These are phyloP conservation scores for Sclerodermus sp. DNA, from an alignment of 2,888 invertebrate genomes.

Conservation along the genomic window DNA sequence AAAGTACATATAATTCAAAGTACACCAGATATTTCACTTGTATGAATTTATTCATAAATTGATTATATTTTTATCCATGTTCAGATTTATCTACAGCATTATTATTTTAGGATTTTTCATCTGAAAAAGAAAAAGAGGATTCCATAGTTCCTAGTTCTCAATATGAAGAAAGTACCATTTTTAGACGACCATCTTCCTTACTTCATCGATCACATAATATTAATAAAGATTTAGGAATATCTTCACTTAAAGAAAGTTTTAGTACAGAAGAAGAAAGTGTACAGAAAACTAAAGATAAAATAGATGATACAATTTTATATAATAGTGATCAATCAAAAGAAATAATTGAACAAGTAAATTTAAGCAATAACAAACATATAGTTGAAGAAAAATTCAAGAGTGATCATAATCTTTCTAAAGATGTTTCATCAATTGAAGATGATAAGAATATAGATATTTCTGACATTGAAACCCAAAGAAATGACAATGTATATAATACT, in stretches of 20 bases:
- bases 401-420: too few relatives aligned
- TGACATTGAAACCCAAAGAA: slow-evolving; percentile 7
- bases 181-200: background rate
- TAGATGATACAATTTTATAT: too few relatives aligned
- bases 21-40: slow-evolving; percentile 35
- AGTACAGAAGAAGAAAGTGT: too few relatives aligned
- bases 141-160: background rate
- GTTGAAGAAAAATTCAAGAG: too few relatives aligned
- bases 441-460: slow-evolving; percentile 1
- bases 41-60: slow-evolving; percentile 13
- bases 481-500: background rate
- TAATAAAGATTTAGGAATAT: too few relatives aligned
- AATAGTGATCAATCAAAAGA: too few relatives aligned
- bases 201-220: too few relatives aligned
- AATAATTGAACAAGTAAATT: too few relatives aligned
- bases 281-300: too few relatives aligned
- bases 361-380: too few relatives aligned
- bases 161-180: background rate
- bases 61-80: background rate
- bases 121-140: background rate
- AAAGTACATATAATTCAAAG: slow-evolving; percentile 20
- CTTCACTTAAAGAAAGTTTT: too few relatives aligned
- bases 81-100: background rate
- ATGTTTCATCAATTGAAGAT: background rate
- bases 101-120: background rate